Base-by-base conservation (phyloP, 2,888 invertebrate species). In the Ecliptopera silaceata region DNA sequence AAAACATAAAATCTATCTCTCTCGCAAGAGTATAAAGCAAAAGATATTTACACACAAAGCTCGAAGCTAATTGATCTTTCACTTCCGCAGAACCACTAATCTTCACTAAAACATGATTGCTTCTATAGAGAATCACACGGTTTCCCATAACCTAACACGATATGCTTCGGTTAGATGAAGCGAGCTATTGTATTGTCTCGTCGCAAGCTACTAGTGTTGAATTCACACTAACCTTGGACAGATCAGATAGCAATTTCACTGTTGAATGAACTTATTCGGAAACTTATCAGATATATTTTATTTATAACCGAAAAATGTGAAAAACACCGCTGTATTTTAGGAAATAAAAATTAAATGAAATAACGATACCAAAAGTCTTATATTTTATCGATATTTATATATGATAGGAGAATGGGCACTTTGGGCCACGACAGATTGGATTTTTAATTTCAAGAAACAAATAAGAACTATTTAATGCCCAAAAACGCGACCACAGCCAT, bases 81-180 rank as follows among this genome's bases (percentile, higher is more conserved):
- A 48, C 32, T 18, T 29, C 10, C 41, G 41, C 26, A 43, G 32
- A 29, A 15, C 43, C 52, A 48, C 52, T 57, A 57, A 52, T 53
- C 57, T 39, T 41, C 12, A 12, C 17, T 11, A 17, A 22, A 36
- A 48, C 52, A 48, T 57, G 38, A 52, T 57, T 57, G 57, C 34
- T 53, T 57, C 13, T 10, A 53, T 42, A 8, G 18, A 15, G 32
- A 52, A 57, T 48, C 44, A 44, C 36, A 44, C 26, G 43, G 42
- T 17, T 43, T 42, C 47, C 51, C 46, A 20, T 43, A 43, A 26
- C 20, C 41, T 38, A 39, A 29, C 26, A 15, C 6, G 15, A 17
- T 50, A 34, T 53, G 45, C 15, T 22, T 46, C 31, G 17, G 26
- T 39, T 20, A 31, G 15, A 53, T 32, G 13, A 2, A 29, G 18